Percentiles rank a stretch among this genome's conserved stretches.
phyloP scores from a whole-genome alignment of 2,113 vertebrate species.

The Labeo catla region DNA sequence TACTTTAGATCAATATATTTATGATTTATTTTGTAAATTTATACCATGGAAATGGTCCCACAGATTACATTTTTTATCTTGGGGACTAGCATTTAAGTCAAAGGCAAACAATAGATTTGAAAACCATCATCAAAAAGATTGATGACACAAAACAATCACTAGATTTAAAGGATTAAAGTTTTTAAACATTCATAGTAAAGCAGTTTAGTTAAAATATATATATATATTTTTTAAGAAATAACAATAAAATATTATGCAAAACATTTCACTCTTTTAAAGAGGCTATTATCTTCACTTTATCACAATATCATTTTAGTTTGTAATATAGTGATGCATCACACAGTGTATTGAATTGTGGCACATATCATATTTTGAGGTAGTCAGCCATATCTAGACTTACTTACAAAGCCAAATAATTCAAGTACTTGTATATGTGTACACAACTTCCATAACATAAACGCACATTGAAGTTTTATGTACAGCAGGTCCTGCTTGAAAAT shows the following conservation, averaged over 20 bases:
- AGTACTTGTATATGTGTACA: neutral
- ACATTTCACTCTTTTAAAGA: neutral
- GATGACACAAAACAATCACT: neutral
- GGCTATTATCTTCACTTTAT: neutral
- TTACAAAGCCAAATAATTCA: neutral
- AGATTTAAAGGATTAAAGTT: neutral
- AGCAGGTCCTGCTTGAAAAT: neutral
- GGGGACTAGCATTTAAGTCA: neutral
- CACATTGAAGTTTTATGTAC: neutral
- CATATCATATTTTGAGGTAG: neutral
- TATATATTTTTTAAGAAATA: neutral
- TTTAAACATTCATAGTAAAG: neutral
- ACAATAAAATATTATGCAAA: too few species aligned
- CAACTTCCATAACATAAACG: neutral
- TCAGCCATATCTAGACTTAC: neutral
- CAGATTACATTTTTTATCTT: neutral
- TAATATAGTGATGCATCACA: neutral
- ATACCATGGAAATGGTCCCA: neutral
- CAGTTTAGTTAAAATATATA: neutral
- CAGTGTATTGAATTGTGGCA: neutral
- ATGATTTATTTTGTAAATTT: neutral
- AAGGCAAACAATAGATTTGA: neutral
- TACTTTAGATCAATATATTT: neutral
- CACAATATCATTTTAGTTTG: neutral
- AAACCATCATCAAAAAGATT: neutral